These are phyloP conservation scores for Ariolimax columbianus DNA, from an alignment of 2,888 invertebrate species.

Conservation along the genomic window DNA sequence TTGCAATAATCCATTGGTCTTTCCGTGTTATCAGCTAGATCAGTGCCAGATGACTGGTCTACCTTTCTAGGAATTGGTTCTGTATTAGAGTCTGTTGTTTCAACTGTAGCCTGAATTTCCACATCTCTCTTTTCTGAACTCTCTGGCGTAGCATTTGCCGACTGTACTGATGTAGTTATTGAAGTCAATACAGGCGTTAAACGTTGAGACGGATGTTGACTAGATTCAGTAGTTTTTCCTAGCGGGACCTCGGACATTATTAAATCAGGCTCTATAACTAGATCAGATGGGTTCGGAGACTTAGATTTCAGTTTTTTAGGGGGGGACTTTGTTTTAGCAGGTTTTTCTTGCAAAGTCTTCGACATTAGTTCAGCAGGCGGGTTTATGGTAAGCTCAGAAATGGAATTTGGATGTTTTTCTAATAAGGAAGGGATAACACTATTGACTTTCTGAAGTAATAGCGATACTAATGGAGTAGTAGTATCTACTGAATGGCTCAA, in stretches of 20 bases:
- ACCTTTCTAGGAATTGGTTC: background rate
- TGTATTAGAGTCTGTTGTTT: background rate
- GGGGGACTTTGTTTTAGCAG: no score
- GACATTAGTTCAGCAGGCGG: background rate
- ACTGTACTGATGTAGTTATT: background rate
- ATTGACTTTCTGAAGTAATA: background rate
- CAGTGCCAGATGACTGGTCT: background rate
- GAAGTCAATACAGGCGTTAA: background rate
- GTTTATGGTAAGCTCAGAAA: background rate
- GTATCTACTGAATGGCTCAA: background rate
- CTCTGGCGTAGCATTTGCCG: background rate
- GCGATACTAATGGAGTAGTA: background rate
- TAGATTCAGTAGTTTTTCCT: background rate
- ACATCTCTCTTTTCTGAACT: background rate
- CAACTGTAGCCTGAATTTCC: background rate
- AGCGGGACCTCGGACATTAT: background rate
- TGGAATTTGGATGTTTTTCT: background rate
- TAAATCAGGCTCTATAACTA: background rate
- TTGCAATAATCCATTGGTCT: background rate
- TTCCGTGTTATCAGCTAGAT: background rate
- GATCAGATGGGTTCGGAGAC: no score
- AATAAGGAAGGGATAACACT: background rate
- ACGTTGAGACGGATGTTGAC: background rate
- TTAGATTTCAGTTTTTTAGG: no score
- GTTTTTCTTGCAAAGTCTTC: background rate